These are phyloP conservation scores for Agrotis segetum DNA, from an alignment of 2,888 invertebrate species.

Conservation along the genomic window DNA sequence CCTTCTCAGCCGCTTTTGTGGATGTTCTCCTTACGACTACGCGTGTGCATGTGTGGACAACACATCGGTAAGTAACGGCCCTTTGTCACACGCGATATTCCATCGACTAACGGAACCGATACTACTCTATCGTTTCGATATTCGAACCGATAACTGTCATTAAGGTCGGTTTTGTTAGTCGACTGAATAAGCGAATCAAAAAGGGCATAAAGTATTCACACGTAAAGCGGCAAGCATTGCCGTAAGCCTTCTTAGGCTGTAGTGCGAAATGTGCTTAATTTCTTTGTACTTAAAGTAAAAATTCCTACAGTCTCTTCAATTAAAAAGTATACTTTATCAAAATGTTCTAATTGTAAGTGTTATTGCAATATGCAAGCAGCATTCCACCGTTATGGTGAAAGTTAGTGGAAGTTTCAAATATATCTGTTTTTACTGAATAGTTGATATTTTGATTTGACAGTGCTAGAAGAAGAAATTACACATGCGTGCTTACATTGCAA, in stretches of 20 bases:
- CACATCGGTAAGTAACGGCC: conserved; percentile 88
- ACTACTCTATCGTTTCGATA: conserved; percentile 3
- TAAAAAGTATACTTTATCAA: conserved; percentile 38
- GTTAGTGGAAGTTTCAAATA: conserved; percentile 79
- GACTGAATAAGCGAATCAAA: conserved; percentile 78
- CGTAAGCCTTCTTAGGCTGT: conserved; percentile 80
- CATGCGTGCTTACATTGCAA: conserved; percentile 89
- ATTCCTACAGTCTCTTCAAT: conserved; percentile 55
- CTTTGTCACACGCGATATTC: conserved; percentile 76
- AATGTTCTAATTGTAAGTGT: conserved; percentile 69
- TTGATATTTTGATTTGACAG: conserved; percentile 71
- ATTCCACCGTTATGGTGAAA: conserved; percentile 86
- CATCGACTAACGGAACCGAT: conserved; percentile 75
- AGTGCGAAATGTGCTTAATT: conserved; percentile 84
- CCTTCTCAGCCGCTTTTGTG: conserved; percentile 91
- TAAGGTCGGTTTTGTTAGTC: conserved; percentile 72
- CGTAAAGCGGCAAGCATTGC: conserved; percentile 89
- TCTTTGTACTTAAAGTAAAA: conserved; percentile 65
- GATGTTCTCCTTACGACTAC: conserved; percentile 91
- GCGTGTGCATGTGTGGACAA: conserved; percentile 91
- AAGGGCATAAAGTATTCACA: conserved; percentile 79
- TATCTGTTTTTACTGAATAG: conserved; percentile 62
- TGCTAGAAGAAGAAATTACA: conserved; percentile 84
- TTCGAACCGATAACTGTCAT: conserved; percentile 15
- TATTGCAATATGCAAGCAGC: conserved; percentile 85